phyloP scores from a whole-genome alignment of 2,113 vertebrate genomes.

The Microtus oregoni region DNA sequence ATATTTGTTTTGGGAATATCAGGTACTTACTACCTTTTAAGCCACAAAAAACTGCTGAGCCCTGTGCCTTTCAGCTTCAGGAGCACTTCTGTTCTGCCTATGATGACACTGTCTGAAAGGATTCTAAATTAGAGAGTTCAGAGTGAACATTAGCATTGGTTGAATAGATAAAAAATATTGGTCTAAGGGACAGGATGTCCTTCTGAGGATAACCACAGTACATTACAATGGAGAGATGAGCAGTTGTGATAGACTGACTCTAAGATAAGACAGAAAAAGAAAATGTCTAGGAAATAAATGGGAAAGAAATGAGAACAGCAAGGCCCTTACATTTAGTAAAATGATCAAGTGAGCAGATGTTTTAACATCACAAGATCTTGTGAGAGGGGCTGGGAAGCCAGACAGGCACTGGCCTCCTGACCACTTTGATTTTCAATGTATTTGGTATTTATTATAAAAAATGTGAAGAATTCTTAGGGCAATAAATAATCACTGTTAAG shows the following conservation, averaged over 20 bases:
- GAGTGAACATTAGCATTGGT: constrained; percentile 6
- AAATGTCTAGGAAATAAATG: constrained; percentile 62
- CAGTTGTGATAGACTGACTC: constrained; percentile 58
- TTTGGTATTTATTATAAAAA: constrained; percentile 51
- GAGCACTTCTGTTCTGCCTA: neutral
- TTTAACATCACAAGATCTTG: constrained; percentile 47
- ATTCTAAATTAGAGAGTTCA: constrained; percentile 38
- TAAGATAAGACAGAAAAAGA: constrained; percentile 26
- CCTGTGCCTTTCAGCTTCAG: too few species aligned
- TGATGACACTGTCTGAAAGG: constrained; percentile 20
- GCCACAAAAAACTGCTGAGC: too few species aligned
- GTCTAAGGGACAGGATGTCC: neutral
- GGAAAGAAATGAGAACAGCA: constrained; percentile 60
- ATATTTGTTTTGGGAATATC: too few species aligned
- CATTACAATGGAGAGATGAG: constrained; percentile 52
- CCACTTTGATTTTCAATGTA: constrained; percentile 1
- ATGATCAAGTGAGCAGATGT: constrained; percentile 67
- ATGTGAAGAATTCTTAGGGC: neutral
- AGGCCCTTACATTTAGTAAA: constrained; percentile 60
- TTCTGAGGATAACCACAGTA: constrained; percentile 36
- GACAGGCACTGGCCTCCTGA: constrained; percentile 34
- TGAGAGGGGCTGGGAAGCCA: neutral
- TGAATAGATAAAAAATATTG: constrained; percentile 29
- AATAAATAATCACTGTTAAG: constrained; percentile 55
- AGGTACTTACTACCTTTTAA: too few species aligned